These are phyloP conservation scores for Heliconius melpomene DNA, from an alignment of 1,140 invertebrate species.

Conservation along the genomic window DNA sequence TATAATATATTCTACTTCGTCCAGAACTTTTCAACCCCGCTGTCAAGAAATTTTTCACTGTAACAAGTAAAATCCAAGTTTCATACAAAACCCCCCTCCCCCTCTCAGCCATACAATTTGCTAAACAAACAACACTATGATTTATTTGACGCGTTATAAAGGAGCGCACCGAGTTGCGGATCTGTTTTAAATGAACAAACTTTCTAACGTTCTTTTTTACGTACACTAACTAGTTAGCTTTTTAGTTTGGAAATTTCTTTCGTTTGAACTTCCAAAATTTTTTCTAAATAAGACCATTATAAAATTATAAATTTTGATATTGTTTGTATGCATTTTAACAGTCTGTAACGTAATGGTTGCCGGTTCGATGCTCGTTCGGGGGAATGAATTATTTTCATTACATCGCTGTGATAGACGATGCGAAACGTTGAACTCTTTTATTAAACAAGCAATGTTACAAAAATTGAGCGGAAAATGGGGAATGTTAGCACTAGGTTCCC, in stretches of 20 bases:
- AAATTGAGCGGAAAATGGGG: too few relatives aligned
- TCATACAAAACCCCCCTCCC: background rate
- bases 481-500: too few relatives aligned
- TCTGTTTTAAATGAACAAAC: conserved; percentile 36
- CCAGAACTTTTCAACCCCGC: background rate
- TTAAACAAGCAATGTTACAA: too few relatives aligned
- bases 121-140: conserved; percentile 23
- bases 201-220: conserved; percentile 14
- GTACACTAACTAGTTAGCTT: conserved; percentile 22
- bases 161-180: conserved; percentile 30
- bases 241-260: background rate
- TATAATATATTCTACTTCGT: background rate
- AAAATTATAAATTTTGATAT: background rate
- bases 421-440: too few relatives aligned
- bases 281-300: background rate
- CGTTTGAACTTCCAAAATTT: background rate
- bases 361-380: background rate
- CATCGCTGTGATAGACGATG: too few relatives aligned
- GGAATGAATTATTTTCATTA: too few relatives aligned
- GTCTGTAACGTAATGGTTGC: background rate
- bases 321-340: background rate
- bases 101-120: background rate
- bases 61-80: background rate
- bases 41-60: conserved; percentile 2
- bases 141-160: conserved; percentile 41